These are phyloP conservation scores for Metopolophium dirhodum DNA, from an alignment of 1,140 invertebrate genomes.

Conservation along the genomic window DNA sequence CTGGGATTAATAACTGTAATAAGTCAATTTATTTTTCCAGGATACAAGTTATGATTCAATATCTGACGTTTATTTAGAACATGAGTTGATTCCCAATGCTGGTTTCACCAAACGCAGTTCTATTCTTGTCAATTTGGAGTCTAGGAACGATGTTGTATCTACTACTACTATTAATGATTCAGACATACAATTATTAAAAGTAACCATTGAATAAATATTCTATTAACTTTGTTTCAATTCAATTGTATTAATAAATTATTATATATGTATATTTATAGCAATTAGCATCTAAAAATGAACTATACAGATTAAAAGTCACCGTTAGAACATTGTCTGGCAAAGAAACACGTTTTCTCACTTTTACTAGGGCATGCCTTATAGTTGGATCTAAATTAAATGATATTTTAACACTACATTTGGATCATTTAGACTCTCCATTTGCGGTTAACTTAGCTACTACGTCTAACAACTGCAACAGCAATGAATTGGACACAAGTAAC, in stretches of 20 bases:
- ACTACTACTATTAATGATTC: not conserved
- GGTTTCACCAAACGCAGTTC: conserved; percentile 32
- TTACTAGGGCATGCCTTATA: conserved; percentile 71
- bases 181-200: conserved; percentile 43
- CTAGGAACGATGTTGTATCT: conserved; percentile 34
- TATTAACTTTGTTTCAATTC: not conserved
- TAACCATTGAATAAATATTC: not conserved
- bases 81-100: conserved; percentile 41
- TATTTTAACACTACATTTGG: conserved; percentile 44
- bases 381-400: conserved; percentile 42
- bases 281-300: conserved; percentile 72
- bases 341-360: conserved; percentile 75
- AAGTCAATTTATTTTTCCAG: not conserved
- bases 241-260: not conserved
- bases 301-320: conserved; percentile 77
- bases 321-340: conserved; percentile 72
- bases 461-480: conserved; percentile 59
- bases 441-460: conserved; percentile 48
- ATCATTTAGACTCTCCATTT: conserved; percentile 50
- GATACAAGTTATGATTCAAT: conserved; percentile 50
- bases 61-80: conserved; percentile 46
- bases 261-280: conserved; percentile 64
- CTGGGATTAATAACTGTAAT: not conserved
- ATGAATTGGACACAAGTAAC: conserved; percentile 64
- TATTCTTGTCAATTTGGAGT: conserved; percentile 22